phyloP scores from a whole-genome alignment of 2,113 vertebrate species.

The Amazona vittata region DNA sequence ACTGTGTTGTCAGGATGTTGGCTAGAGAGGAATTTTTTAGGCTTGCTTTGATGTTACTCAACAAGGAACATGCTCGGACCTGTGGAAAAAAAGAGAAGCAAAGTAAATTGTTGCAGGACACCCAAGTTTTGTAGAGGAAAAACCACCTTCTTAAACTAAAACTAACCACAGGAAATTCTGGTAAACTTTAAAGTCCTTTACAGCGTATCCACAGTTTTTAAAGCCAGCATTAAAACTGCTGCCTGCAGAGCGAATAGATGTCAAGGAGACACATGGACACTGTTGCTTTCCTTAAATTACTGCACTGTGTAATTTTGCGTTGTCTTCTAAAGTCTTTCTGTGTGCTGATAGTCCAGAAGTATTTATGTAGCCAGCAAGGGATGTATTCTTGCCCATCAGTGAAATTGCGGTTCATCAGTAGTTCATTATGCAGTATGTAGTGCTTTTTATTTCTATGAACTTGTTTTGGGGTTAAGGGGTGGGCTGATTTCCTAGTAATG shows the following conservation, averaged over 20 bases:
- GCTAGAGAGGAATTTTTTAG: not conserved
- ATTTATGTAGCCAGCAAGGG: not conserved
- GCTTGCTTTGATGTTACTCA: not conserved
- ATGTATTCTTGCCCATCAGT: not conserved
- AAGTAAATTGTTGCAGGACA: not conserved
- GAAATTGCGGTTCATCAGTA: not conserved
- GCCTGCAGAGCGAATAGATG: not conserved
- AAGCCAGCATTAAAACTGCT: not conserved
- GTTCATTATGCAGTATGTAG: not conserved
- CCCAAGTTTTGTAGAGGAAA: not conserved
- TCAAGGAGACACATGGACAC: not conserved
- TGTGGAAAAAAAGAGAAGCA: not conserved
- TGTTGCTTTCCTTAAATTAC: not conserved
- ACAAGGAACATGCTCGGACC: not conserved
- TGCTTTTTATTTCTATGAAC: not conserved
- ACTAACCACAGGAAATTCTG: not conserved
- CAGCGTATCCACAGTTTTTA: not conserved
- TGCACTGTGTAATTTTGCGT: not conserved
- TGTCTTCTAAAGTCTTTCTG: not conserved
- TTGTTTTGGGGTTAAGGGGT: not conserved
- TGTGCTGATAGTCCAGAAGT: not conserved
- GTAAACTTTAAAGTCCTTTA: not conserved
- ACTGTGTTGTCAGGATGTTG: constrained; percentile 88
- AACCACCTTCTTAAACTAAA: not conserved
- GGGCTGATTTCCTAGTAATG: not conserved